Evolutionary conservation across 2,797 vertebrate genomes (phyloP).

Genomic region (Podarcis siculus): DNA sequence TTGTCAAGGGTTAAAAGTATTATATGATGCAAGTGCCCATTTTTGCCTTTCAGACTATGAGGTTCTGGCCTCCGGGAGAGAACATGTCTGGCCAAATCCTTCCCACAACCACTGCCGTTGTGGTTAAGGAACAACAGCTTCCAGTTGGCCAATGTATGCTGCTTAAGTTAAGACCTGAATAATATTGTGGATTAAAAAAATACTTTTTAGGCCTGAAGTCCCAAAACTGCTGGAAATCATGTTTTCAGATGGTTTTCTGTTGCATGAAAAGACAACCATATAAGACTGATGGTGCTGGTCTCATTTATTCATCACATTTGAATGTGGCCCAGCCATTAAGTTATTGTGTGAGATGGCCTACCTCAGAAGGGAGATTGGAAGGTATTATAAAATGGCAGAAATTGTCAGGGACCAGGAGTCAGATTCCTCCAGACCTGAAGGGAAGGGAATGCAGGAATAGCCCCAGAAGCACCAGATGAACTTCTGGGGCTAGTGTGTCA

Average conservation of each 20-base stretch:
- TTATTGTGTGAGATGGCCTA: not conserved
- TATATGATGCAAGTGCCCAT: constrained; percentile 64
- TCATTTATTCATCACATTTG: not conserved
- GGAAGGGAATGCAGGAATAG: too few relatives aligned
- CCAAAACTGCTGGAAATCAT: not conserved
- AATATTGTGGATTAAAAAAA: not conserved
- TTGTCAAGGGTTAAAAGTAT: constrained; percentile 61
- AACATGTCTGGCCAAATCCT: not conserved
- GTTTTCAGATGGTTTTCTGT: not conserved
- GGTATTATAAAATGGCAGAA: not conserved
- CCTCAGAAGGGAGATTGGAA: not conserved
- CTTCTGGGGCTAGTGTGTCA: too few relatives aligned
- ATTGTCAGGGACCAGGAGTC: too few relatives aligned
- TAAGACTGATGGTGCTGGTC: not conserved
- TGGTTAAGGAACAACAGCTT: not conserved
- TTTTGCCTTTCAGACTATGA: constrained; percentile 37
- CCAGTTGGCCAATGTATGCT: not conserved
- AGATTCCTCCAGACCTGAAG: too few relatives aligned
- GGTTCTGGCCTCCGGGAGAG: constrained; percentile 21
- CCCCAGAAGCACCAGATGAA: too few relatives aligned
- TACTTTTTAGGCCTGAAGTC: not conserved
- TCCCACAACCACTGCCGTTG: not conserved
- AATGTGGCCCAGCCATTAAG: not conserved
- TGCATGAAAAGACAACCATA: not conserved
- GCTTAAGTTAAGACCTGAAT: not conserved